A percentile compares a stretch with the other conserved stretches of the same genome.
These are phyloP conservation scores for Lepidurus arcticus DNA, from an alignment of 1,140 invertebrate genomes.

Conservation along the genomic window DNA sequence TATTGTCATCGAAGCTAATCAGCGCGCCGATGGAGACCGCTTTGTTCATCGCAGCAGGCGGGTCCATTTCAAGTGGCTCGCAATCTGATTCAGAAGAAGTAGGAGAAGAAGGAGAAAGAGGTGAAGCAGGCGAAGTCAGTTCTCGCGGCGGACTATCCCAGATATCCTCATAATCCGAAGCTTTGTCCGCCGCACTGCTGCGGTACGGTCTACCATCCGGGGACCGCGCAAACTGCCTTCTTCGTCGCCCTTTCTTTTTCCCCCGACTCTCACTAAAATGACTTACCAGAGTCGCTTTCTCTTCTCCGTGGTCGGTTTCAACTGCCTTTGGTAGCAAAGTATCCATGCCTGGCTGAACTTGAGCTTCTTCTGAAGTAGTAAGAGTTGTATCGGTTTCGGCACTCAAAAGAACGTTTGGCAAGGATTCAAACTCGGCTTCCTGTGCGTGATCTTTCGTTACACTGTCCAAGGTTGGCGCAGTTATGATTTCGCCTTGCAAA, in stretches of 20 bases:
- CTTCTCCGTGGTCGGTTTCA: constrained; percentile 25
- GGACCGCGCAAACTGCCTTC: constrained; percentile 24
- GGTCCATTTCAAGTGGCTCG: not conserved
- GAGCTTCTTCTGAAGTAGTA: too few relatives aligned
- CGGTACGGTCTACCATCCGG: constrained; percentile 51
- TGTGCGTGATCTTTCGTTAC: too few relatives aligned
- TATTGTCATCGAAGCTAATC: constrained; percentile 23
- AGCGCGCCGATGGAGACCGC: not conserved
- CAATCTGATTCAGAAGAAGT: not conserved
- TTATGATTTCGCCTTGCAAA: not conserved
- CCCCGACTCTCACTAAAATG: not conserved
- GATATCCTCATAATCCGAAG: constrained; percentile 91
- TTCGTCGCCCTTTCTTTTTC: constrained; percentile 23
- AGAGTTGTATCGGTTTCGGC: too few relatives aligned
- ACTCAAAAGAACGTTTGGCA: too few relatives aligned
- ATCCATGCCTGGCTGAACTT: not conserved
- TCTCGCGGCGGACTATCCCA: constrained; percentile 65
- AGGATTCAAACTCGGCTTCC: too few relatives aligned
- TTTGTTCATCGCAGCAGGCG: not conserved
- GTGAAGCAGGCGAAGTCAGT: constrained; percentile 34
- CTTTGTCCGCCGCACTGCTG: constrained; percentile 73
- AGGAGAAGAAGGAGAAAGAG: too few relatives aligned
- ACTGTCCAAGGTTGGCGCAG: too few relatives aligned
- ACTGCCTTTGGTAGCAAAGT: constrained; percentile 27
- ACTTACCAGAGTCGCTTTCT: not conserved